A percentile compares a stretch with the other conserved stretches of the same genome.
Evolutionary conservation across 2,888 invertebrate genomes (phyloP).

Genomic region (Epinotia nisella): DNA sequence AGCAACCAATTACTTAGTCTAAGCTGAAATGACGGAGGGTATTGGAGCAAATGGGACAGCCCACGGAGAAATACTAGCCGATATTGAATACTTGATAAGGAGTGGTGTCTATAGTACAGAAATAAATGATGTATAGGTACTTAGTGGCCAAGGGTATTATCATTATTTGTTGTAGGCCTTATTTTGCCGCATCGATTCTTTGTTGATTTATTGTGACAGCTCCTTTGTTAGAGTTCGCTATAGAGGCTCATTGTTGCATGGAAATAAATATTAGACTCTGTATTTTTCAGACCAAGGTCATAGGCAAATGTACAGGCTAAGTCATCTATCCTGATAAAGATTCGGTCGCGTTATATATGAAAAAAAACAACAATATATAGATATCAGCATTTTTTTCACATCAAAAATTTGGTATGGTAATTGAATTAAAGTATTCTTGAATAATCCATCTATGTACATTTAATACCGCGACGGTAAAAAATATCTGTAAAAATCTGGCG

Average conservation of each 20-base stretch:
- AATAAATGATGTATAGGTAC: too few species aligned
- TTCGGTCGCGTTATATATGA: too few species aligned
- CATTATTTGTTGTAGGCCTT: background rate
- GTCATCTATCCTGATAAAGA: too few species aligned
- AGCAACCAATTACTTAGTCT: slow-evolving; percentile 48
- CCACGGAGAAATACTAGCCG: slow-evolving; percentile 8
- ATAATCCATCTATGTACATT: too few species aligned
- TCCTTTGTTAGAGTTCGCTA: background rate
- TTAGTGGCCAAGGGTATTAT: background rate
- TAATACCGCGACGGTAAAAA: too few species aligned
- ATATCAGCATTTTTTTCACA: too few species aligned
- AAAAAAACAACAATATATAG: too few species aligned
- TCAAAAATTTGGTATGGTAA: too few species aligned
- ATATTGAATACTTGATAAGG: slow-evolving; percentile 6
- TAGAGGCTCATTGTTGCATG: background rate
- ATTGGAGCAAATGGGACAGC: slow-evolving; percentile 3
- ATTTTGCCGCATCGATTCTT: background rate
- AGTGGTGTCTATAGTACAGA: background rate
- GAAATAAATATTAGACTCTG: background rate
- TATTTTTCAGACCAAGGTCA: background rate
- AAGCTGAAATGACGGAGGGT: slow-evolving; percentile 37
- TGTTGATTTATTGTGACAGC: background rate
- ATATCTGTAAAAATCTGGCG: too few species aligned
- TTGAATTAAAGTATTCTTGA: too few species aligned
- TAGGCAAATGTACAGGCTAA: background rate